Conservation (phyloP, 2,888 invertebrate species). For the Platycnemis pennipes region DNA sequence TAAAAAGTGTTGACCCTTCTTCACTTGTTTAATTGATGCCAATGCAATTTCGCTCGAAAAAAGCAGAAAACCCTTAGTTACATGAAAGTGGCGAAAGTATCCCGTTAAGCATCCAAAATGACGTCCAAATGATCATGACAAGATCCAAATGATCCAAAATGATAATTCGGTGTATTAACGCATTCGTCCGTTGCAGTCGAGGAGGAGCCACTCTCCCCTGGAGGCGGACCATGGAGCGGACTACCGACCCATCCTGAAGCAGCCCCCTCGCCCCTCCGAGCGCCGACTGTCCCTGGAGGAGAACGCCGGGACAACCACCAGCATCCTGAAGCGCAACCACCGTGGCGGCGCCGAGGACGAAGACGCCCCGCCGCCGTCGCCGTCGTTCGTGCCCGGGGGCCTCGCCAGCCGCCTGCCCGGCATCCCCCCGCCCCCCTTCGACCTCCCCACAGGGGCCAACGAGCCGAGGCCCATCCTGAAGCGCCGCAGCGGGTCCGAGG, state of each 20-base stretch:
- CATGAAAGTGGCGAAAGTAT: too few species aligned
- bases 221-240: conserved; percentile 83
- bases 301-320: neutral
- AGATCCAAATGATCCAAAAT: too few species aligned
- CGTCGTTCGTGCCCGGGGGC: conserved; percentile 57
- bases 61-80: too few species aligned
- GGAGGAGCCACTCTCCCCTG: conserved; percentile 86
- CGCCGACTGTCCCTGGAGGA: conserved; percentile 87
- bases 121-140: too few species aligned
- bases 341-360: neutral
- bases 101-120: too few species aligned
- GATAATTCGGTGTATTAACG: too few species aligned
- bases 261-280: conserved; percentile 76
- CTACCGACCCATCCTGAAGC: conserved; percentile 85
- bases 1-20: too few species aligned
- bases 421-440: conserved; percentile 85
- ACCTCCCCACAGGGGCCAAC: conserved; percentile 81
- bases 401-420: conserved; percentile 81
- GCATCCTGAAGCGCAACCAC: conserved; percentile 29
- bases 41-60: too few species aligned
- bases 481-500: conserved; percentile 83
- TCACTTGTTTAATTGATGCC: too few species aligned
- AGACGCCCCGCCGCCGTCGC: neutral
- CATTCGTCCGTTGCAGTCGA: conserved; percentile 76
- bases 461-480: conserved; percentile 83